Percentiles rank a stretch among this genome's conserved stretches.
Conservation (phyloP, 1,140 invertebrate genomes). For the Philotrypesis tridentata region DNA sequence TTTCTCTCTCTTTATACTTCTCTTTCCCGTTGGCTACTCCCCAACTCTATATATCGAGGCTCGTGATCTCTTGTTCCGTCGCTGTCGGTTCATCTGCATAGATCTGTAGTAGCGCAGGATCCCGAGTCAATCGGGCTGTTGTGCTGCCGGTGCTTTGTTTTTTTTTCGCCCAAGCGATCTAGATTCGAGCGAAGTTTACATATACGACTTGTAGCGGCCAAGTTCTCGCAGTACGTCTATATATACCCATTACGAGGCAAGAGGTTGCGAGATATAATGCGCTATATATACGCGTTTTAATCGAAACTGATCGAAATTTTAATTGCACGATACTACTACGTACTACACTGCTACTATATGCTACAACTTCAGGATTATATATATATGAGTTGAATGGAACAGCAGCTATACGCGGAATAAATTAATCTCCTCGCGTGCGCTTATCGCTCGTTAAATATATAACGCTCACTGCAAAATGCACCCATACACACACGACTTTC, state of each 20-base stretch:
- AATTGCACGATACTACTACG: neutral
- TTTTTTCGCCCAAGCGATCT: neutral
- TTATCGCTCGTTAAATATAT: constrained; percentile 12
- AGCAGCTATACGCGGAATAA: neutral
- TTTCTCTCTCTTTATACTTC: too few relatives aligned
- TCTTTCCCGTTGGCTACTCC: constrained; percentile 3
- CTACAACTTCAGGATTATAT: too few relatives aligned
- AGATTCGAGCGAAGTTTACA: neutral
- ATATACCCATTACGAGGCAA: neutral
- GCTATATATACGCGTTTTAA: constrained; percentile 22
- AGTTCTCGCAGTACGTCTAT: neutral
- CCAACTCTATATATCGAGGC: neutral
- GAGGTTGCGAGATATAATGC: neutral
- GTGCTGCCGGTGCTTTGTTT: neutral
- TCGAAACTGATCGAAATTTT: constrained; percentile 26
- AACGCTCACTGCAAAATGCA: neutral
- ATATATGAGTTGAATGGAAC: neutral
- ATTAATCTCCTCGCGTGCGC: neutral
- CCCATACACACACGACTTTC: neutral
- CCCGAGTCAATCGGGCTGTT: constrained; percentile 4
- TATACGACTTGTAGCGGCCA: neutral
- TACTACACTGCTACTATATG: too few relatives aligned
- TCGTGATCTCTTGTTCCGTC: constrained; percentile 3
- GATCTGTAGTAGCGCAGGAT: neutral
- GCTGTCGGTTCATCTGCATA: constrained; percentile 21